Percentiles rank a stretch among this genome's conserved stretches.
Evolutionary conservation across 2,888 invertebrate genomes (phyloP).

Genomic region (Apotomis betuletana): DNA sequence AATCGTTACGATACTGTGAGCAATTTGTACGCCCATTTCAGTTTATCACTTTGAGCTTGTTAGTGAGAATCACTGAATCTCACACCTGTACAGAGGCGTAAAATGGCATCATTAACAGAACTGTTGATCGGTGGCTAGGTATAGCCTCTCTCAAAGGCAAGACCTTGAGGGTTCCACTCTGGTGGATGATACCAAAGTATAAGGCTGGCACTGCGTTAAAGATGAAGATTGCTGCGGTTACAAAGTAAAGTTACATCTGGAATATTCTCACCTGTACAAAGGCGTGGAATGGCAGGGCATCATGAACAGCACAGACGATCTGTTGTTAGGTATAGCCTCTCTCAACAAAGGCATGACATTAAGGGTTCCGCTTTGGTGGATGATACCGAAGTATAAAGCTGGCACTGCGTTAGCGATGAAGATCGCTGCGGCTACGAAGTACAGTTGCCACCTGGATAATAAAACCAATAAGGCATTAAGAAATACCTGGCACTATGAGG

Average conservation of each 20-base stretch:
- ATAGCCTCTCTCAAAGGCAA: constrained; percentile 87
- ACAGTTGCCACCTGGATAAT: constrained; percentile 71
- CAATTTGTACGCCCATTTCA: not conserved
- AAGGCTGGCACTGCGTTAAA: too few relatives aligned
- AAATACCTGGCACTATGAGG: too few relatives aligned
- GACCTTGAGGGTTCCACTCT: constrained; percentile 89
- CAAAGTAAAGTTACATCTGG: too few relatives aligned
- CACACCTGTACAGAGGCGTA: constrained; percentile 92
- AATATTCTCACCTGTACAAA: constrained; percentile 86
- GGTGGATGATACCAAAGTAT: constrained; percentile 91
- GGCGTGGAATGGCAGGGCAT: constrained; percentile 98
- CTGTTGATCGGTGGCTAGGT: constrained; percentile 76
- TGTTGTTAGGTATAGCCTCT: constrained; percentile 75
- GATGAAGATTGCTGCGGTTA: too few relatives aligned
- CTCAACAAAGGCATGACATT: constrained; percentile 89
- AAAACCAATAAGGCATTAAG: not conserved
- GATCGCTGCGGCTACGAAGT: constrained; percentile 68
- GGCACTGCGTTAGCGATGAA: constrained; percentile 85
- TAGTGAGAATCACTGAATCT: not conserved
- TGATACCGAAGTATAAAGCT: constrained; percentile 87
- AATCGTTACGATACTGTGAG: too few relatives aligned
- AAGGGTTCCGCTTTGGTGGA: constrained; percentile 92
- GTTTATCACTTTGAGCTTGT: not conserved
- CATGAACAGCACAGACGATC: constrained; percentile 87
- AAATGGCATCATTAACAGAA: constrained; percentile 95